Evolutionary conservation across 2,797 vertebrate genomes (phyloP).

Genomic region (Aythya fuligula): DNA sequence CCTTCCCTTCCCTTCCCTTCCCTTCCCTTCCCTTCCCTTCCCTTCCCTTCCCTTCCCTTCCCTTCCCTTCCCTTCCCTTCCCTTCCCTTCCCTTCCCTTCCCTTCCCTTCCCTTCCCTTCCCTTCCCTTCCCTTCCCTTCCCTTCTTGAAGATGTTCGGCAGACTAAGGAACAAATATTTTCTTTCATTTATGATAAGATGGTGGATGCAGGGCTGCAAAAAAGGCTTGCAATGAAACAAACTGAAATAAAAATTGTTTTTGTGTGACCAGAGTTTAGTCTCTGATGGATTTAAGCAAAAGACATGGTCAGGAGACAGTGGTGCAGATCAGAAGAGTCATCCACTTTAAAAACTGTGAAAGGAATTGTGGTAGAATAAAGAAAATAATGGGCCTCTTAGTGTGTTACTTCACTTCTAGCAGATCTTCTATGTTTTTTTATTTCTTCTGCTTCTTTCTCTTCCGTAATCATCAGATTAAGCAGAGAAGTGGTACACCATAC

Average conservation of each 20-base stretch:
- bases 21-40: no score
- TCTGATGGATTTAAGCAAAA: background rate
- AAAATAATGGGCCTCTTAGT: background rate
- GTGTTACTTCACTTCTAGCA: background rate
- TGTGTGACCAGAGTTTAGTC: background rate
- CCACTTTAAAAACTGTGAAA: background rate
- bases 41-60: no score
- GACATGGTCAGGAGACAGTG: background rate
- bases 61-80: no score
- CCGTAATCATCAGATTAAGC: background rate
- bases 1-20: no score
- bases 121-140: no score
- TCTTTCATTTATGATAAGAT: background rate
- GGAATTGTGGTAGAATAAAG: background rate
- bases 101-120: no score
- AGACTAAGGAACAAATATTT: background rate
- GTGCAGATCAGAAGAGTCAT: background rate
- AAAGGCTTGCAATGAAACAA: background rate
- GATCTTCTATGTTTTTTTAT: background rate
- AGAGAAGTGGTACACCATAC: rapidly evolving
- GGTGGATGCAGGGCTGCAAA: background rate
- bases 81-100: no score
- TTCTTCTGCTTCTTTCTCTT: background rate
- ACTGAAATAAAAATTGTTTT: background rate
- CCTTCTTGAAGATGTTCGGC: background rate